phyloP scores from a whole-genome alignment of 2,888 invertebrate species.

The Bursaphelenchus okinawaensis region DNA sequence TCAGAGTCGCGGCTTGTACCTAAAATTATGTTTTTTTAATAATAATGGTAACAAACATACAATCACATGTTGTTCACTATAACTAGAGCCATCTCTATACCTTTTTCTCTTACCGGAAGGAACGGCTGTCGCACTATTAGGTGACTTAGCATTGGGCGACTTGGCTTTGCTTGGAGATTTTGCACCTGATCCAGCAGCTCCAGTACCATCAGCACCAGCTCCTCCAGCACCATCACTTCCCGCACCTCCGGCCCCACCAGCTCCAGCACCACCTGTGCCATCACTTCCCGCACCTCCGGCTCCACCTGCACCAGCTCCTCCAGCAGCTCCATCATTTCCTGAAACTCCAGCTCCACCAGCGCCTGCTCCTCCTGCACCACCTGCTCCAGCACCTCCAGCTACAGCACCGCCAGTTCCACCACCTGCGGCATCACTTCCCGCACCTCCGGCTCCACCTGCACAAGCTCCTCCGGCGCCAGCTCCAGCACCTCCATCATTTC shows the following conservation, averaged over 20 bases:
- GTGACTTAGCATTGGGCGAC: no score
- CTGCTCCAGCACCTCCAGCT: neutral
- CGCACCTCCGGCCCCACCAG: neutral
- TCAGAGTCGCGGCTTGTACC: neutral
- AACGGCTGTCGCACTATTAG: no score
- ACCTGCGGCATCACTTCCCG: neutral
- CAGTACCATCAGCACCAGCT: neutral
- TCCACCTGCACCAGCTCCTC: neutral
- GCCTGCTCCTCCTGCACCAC: neutral
- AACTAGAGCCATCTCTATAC: no score
- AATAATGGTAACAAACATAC: no score
- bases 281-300: slow-evolving; percentile 1
- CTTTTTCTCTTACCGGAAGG: no score
- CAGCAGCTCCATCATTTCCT: neutral
- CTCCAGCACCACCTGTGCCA: neutral
- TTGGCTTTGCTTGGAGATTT: no score
- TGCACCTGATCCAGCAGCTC: neutral
- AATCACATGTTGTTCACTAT: no score
- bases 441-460: neutral
- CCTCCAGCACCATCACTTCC: neutral
- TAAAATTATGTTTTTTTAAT: no score
- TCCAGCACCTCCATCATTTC: no score
- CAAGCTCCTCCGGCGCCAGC: no score
- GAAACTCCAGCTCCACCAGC: neutral
- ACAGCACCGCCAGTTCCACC: neutral